These are phyloP conservation scores for Formica aserva DNA, from an alignment of 2,888 invertebrate genomes.

Conservation along the genomic window DNA sequence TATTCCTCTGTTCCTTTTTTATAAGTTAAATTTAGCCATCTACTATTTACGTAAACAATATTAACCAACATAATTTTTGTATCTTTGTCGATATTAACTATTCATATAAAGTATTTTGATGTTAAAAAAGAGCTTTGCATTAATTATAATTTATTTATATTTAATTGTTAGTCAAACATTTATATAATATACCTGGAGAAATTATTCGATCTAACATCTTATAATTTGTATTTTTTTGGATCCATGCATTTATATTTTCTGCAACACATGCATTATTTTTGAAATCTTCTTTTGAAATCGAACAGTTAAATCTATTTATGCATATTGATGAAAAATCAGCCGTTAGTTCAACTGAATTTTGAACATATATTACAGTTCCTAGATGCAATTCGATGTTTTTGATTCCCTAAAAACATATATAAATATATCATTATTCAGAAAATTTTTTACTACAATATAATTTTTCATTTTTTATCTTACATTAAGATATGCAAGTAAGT, in stretches of 20 bases:
- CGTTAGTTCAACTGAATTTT: constrained; percentile 86
- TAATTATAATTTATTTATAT: not conserved
- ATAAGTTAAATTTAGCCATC: constrained; percentile 89
- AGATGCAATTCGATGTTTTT: constrained; percentile 88
- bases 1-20: too few species aligned
- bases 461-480: constrained; percentile 64
- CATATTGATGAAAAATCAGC: constrained; percentile 88
- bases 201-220: constrained; percentile 93
- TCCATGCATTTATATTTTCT: too few species aligned
- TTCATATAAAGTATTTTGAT: constrained; percentile 1
- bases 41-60: constrained; percentile 94
- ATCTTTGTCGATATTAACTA: constrained; percentile 87
- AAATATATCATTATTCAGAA: not conserved
- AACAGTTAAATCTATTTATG: constrained; percentile 89
- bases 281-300: constrained; percentile 89
- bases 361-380: constrained; percentile 91
- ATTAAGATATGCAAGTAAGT: too few species aligned
- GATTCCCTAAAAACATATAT: constrained; percentile 74
- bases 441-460: not conserved
- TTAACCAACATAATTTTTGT: constrained; percentile 92
- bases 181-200: constrained; percentile 83
- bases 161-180: not conserved
- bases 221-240: too few species aligned
- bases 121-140: not conserved
- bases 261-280: constrained; percentile 84